Conservation (phyloP, 2,113 vertebrate genomes). For the Myanophis thanlyinensis region DNA sequence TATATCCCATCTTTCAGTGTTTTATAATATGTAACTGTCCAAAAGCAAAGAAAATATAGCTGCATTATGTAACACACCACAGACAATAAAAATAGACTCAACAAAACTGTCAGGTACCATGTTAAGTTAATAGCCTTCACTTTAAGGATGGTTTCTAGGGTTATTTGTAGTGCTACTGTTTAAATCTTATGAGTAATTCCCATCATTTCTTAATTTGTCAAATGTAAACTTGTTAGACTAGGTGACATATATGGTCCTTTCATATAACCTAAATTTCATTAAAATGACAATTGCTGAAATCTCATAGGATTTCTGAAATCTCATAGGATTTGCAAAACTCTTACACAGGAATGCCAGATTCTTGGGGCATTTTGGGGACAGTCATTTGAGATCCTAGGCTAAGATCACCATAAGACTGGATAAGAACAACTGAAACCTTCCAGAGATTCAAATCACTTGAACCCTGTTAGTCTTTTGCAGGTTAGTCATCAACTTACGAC, state of each 20-base stretch:
- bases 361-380: not conserved
- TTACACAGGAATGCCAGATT: not conserved
- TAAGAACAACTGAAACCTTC: not conserved
- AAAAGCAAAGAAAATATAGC: not conserved
- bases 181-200: not conserved
- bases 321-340: not conserved
- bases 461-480: not conserved
- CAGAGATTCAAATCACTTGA: not conserved
- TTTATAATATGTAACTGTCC: not conserved
- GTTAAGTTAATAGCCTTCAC: not conserved
- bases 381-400: not conserved
- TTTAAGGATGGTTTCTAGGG: not conserved
- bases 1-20: not conserved
- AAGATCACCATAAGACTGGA: not conserved
- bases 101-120: not conserved
- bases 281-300: not conserved
- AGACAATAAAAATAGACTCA: not conserved
- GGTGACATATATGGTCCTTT: not conserved
- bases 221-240: not conserved
- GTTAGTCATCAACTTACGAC: not conserved
- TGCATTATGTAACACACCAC: not conserved
- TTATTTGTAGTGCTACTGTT: not conserved
- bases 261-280: not conserved
- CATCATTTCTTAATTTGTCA: not conserved
- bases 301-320: not conserved